phyloP scores from a whole-genome alignment of 2,888 invertebrate species.

The Aphodius sticticus region DNA sequence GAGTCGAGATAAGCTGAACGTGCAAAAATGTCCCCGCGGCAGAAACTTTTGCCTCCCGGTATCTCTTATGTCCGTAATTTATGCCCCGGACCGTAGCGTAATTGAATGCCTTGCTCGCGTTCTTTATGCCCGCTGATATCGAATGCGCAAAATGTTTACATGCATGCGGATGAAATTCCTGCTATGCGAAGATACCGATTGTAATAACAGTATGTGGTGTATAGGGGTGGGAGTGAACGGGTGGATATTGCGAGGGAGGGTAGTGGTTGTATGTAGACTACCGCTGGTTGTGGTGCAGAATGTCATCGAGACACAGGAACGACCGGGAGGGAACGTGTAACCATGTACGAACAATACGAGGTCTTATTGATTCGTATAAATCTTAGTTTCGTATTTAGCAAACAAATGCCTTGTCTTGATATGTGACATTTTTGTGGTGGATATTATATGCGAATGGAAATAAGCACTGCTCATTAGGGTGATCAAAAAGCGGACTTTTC shows the following conservation, averaged over 20 bases:
- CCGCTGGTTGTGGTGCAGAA: neutral
- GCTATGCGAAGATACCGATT: neutral
- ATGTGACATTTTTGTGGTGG: too few species aligned
- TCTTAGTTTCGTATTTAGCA: neutral
- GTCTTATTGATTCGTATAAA: neutral
- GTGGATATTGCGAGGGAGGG: neutral
- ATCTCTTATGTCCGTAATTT: neutral
- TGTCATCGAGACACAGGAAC: neutral
- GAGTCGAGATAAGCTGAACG: conserved; percentile 18
- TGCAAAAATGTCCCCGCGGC: conserved; percentile 9
- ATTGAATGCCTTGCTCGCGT: neutral
- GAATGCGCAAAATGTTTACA: neutral
- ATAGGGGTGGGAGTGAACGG: neutral
- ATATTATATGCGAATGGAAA: too few species aligned
- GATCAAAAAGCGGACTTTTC: too few species aligned
- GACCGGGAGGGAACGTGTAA: neutral
- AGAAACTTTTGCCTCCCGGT: neutral
- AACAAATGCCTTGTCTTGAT: neutral
- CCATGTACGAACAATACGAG: neutral
- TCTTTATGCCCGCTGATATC: neutral
- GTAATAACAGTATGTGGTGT: neutral
- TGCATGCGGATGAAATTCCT: neutral
- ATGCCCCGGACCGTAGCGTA: neutral
- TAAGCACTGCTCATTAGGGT: too few species aligned
- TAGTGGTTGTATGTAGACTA: neutral